Evolutionary conservation across 2,888 invertebrate species (phyloP).

Genomic region (Prosopocoilus inquinatus): DNA sequence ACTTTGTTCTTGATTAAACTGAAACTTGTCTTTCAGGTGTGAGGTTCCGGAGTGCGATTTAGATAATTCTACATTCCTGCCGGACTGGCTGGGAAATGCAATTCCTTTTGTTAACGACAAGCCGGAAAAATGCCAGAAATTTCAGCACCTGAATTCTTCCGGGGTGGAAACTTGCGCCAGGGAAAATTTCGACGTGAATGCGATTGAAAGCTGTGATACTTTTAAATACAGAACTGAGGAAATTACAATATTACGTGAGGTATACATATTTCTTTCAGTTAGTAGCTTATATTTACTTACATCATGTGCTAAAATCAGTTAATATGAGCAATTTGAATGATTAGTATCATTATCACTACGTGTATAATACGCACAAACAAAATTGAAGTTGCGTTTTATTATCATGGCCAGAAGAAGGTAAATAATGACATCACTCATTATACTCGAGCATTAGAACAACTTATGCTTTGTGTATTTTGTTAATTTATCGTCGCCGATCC

Average conservation of each 20-base stretch:
- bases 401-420: too few species aligned
- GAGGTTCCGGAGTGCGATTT: slow-evolving; percentile 45
- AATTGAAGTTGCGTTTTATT: neutral
- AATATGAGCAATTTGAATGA: neutral
- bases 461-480: slow-evolving; percentile 1
- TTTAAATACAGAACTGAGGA: slow-evolving; percentile 41
- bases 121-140: slow-evolving; percentile 24
- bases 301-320: neutral
- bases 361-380: too few species aligned
- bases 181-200: slow-evolving; percentile 29
- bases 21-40: slow-evolving; percentile 36
- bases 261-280: slow-evolving; percentile 32
- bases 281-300: too few species aligned
- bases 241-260: slow-evolving; percentile 43
- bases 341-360: too few species aligned
- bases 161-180: slow-evolving; percentile 9
- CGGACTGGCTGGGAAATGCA: slow-evolving; percentile 43
- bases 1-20: too few species aligned
- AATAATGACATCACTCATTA: too few species aligned
- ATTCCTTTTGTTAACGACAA: slow-evolving; percentile 40
- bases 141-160: slow-evolving; percentile 11
- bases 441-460: neutral
- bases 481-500: neutral
- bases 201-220: slow-evolving; percentile 32
- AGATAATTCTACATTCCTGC: slow-evolving; percentile 30